A percentile compares a stretch with the other conserved stretches of the same genome.
Evolutionary conservation across 2,113 vertebrate genomes (phyloP).

Genomic region (Litocranius walleri): DNA sequence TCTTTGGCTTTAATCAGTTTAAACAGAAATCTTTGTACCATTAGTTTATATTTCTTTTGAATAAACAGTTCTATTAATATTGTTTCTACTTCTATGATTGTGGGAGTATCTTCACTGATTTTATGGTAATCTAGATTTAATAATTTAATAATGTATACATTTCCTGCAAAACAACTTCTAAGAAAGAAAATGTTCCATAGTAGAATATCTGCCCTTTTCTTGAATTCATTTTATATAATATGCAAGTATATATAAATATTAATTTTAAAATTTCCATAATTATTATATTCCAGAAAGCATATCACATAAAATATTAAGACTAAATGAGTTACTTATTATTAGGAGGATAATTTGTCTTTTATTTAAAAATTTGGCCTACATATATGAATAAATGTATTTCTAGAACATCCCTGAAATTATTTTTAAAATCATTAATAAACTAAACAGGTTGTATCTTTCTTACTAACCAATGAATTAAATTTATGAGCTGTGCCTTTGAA

Average conservation of each 20-base stretch:
- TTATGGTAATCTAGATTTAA: background rate
- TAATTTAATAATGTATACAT: background rate
- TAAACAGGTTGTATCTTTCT: conserved; percentile 66
- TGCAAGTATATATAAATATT: background rate
- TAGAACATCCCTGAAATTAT: conserved; percentile 55
- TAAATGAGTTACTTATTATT: conserved; percentile 28
- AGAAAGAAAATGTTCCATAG: background rate
- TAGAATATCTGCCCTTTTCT: background rate
- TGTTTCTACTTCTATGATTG: background rate
- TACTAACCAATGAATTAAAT: conserved; percentile 73
- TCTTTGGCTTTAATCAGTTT: background rate
- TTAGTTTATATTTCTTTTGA: background rate
- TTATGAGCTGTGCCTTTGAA: conserved; percentile 78
- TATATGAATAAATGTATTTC: conserved; percentile 54
- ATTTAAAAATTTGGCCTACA: background rate
- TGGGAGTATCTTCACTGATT: background rate
- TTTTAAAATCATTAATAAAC: conserved; percentile 75
- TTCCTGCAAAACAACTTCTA: background rate
- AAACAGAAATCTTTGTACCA: background rate
- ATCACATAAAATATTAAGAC: background rate
- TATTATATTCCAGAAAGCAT: background rate
- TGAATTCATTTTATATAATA: background rate
- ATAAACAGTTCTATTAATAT: background rate
- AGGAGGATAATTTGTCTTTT: background rate
- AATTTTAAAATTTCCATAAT: background rate